phyloP scores from a whole-genome alignment of 2,888 invertebrate genomes.

The Brachyopa scutellaris region DNA sequence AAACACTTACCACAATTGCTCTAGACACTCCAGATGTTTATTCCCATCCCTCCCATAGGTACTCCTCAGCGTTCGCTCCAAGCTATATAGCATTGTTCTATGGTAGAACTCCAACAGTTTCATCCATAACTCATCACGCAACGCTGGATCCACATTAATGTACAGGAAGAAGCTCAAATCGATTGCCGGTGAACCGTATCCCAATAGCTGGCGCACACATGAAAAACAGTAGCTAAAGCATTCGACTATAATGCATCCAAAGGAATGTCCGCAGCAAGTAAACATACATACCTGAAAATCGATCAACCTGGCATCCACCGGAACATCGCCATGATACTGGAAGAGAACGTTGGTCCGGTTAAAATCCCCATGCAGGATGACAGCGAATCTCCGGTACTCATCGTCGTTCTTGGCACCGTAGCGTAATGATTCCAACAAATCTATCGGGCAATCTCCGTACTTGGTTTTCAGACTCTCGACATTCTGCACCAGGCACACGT shows the following conservation, averaged over 20 bases:
- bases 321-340: conserved; percentile 73
- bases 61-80: background rate
- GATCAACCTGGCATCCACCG: conserved; percentile 77
- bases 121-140: conserved; percentile 75
- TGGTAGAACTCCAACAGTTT: conserved; percentile 77
- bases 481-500: conserved; percentile 72
- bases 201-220: conserved; percentile 74
- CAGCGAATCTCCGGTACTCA: conserved; percentile 76
- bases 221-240: conserved; percentile 10
- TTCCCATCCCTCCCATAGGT: background rate
- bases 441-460: conserved; percentile 76
- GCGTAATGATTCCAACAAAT: conserved; percentile 77
- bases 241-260: conserved; percentile 18
- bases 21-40: background rate
- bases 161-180: conserved; percentile 80
- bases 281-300: conserved; percentile 79
- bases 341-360: conserved; percentile 81
- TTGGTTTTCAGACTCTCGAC: conserved; percentile 75
- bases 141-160: conserved; percentile 77
- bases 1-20: conserved; percentile 9
- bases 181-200: conserved; percentile 77
- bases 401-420: conserved; percentile 60
- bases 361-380: conserved; percentile 80
- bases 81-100: conserved; percentile 72
- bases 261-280: conserved; percentile 13